phyloP scores from a whole-genome alignment of 2,113 vertebrate species.

The Clupea harengus region DNA sequence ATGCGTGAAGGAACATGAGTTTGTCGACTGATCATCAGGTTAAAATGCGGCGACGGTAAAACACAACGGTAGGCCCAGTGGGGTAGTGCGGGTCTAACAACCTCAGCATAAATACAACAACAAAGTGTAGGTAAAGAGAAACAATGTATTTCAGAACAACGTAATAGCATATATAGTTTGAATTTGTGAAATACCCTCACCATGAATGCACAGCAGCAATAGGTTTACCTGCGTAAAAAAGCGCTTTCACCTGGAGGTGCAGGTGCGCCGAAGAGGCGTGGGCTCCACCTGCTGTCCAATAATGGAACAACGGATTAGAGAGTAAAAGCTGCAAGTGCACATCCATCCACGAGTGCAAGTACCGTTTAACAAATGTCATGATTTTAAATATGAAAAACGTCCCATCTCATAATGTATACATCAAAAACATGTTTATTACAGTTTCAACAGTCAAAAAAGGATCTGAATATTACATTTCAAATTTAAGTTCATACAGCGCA shows the following conservation, averaged over 20 bases:
- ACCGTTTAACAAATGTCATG: no score
- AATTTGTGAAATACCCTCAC: not conserved
- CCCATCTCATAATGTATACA: slow-evolving; percentile 14
- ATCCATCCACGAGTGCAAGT: no score
- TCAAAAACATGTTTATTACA: slow-evolving; percentile 74
- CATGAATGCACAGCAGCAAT: not conserved
- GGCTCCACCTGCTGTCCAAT: slow-evolving; percentile 3
- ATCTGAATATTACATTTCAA: slow-evolving; percentile 27
- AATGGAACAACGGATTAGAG: not conserved
- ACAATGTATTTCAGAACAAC: not conserved
- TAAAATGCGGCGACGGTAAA: no score
- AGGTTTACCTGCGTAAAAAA: not conserved
- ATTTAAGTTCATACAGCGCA: slow-evolving; percentile 33
- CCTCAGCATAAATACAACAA: not conserved
- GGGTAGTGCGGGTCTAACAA: no score
- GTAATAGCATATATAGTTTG: not conserved
- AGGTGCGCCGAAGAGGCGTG: not conserved
- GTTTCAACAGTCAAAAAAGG: slow-evolving; percentile 53
- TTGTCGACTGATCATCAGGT: no score
- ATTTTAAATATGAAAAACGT: not conserved
- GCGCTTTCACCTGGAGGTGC: not conserved
- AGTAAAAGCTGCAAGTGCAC: not conserved
- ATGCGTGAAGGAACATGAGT: no score
- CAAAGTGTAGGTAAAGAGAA: not conserved
- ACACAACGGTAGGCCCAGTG: no score